Evolutionary conservation across 1,140 invertebrate genomes (phyloP), one percentile per base, ranked within the genome.

Genomic region (Amyelois transitella): DNA sequence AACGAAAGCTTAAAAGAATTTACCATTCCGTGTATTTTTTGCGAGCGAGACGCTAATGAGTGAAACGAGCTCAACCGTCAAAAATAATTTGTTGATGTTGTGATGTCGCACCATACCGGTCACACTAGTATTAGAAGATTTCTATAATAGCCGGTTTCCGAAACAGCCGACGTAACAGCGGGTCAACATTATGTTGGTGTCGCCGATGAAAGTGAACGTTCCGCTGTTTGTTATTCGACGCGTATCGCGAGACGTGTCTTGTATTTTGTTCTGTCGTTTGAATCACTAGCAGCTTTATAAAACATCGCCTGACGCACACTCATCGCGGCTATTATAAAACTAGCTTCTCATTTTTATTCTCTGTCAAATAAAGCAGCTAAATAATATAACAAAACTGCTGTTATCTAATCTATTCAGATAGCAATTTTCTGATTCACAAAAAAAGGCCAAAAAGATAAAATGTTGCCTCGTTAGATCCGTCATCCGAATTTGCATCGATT

Each of bases 161-260:
- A 58, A 53, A 53, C 52, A 60, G 53, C 54, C 45, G 53, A 62
- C 55, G 47, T 58, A 62, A 58, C 59, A 60, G 20, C 58, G 47
- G n/a, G 60, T 52, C 62, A 66, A 65, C 45, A 64, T 69, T 73
- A 75, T 73, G 67, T 68, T 61, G 62, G 71, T 77, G 69, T 62
- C 64, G 68, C 67, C 55, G 64, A 65, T 64, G 81, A 86, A 86
- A 86, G 83, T 77, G 83, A 86, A 81, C 66, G 76, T 81, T 81
- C 73, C 71, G 73, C 72, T 78, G 76, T 77, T 86, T 86, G 77
- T 79, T 77, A 85, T 82, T 77, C 80, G 66, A 66, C 60, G 66
- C 66, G 68, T 51, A 59, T 72, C 62, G 62, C 60, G 58, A 77
- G 73, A 79, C 80, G 75, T 67, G 75, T 50, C 53, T 47, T 55